Conservation (phyloP, 2,888 invertebrate genomes). For the Netelia virgata region DNA sequence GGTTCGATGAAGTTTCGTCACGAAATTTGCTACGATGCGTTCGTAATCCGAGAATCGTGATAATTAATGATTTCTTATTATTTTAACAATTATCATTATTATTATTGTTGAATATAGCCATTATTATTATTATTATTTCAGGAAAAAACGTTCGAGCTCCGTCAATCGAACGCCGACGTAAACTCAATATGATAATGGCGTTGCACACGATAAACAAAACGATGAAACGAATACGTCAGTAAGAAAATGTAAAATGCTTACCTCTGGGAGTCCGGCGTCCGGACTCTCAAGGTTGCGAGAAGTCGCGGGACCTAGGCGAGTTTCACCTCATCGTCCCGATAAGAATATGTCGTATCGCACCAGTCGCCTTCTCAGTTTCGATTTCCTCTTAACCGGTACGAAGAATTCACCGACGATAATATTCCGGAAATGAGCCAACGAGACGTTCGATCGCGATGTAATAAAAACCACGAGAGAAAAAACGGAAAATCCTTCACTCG, state of each 20-base stretch:
- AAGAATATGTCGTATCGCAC: neutral
- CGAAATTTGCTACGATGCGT: too few species aligned
- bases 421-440: neutral
- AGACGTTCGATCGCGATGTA: neutral
- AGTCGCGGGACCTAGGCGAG: conserved; percentile 49
- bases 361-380: neutral
- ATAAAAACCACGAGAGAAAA: neutral
- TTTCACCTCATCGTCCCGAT: conserved; percentile 60
- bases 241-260: conserved; percentile 36
- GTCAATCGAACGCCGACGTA: too few species aligned
- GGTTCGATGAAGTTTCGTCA: too few species aligned
- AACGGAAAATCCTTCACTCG: neutral
- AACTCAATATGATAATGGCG: neutral
- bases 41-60: too few species aligned
- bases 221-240: neutral
- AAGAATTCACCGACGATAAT: too few species aligned
- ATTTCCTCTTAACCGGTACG: neutral
- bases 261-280: conserved; percentile 58
- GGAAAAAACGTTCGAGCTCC: too few species aligned
- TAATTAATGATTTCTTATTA: too few species aligned
- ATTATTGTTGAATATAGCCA: too few species aligned
- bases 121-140: too few species aligned
- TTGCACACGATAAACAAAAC: neutral
- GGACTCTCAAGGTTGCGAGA: conserved; percentile 65
- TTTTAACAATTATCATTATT: too few species aligned